These are phyloP conservation scores for Microchrysa polita DNA, from an alignment of 2,888 invertebrate species.

Conservation along the genomic window DNA sequence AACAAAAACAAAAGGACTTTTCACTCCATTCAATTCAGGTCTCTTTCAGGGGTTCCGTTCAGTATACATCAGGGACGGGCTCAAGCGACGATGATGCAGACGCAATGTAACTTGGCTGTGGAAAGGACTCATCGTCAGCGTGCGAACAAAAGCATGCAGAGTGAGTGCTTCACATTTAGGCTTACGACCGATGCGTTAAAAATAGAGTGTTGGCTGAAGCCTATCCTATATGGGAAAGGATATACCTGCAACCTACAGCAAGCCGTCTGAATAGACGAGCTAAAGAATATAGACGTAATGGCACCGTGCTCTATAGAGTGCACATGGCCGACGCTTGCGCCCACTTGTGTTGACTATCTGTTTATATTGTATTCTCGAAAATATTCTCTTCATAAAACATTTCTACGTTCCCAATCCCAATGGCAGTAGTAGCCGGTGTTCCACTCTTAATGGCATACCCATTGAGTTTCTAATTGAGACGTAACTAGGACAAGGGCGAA, in stretches of 20 bases:
- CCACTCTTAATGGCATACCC: slow-evolving; percentile 27
- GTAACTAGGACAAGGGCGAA: slow-evolving; percentile 36
- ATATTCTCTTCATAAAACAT: slow-evolving; percentile 22
- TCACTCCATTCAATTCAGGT: no score
- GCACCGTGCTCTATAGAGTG: neutral
- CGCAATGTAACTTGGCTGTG: neutral
- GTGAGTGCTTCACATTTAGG: neutral
- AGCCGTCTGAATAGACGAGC: neutral
- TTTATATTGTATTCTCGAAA: neutral
- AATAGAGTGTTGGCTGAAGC: neutral
- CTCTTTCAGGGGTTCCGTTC: no score
- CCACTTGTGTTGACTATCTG: neutral
- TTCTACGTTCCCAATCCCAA: slow-evolving; percentile 4
- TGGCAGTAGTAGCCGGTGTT: no score
- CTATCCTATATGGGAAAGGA: no score
- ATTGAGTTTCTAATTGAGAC: slow-evolving; percentile 38
- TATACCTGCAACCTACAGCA: neutral
- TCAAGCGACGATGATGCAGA: no score
- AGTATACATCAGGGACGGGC: no score
- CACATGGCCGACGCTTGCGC: slow-evolving; percentile 3
- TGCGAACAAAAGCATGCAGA: neutral
- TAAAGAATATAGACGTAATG: neutral
- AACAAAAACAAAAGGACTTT: no score
- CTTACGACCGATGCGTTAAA: neutral
- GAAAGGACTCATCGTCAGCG: no score